These are phyloP conservation scores for Leucoma salicis DNA, from an alignment of 2,888 invertebrate species.

Conservation along the genomic window DNA sequence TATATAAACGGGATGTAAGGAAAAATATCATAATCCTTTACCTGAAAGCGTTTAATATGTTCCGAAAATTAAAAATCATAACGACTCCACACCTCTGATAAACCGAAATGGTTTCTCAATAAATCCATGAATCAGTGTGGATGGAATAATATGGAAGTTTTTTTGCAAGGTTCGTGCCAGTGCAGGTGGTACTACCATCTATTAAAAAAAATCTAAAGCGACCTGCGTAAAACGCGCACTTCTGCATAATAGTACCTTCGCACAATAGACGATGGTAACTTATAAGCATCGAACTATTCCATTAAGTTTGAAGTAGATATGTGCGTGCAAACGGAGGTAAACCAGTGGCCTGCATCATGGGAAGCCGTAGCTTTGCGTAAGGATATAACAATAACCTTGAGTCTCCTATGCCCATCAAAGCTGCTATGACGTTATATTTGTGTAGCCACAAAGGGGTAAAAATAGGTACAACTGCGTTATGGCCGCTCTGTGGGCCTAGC, in stretches of 20 bases:
- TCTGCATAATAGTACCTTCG: slow-evolving; percentile 21
- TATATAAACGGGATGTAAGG: too few relatives aligned
- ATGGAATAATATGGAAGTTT: slow-evolving; percentile 44
- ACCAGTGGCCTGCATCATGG: too few relatives aligned
- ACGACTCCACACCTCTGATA: slow-evolving; percentile 32
- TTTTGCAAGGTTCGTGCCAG: slow-evolving; percentile 68
- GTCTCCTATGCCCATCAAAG: too few relatives aligned
- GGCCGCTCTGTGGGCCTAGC: too few relatives aligned
- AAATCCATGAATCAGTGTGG: slow-evolving; percentile 58
- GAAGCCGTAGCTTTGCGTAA: too few relatives aligned
- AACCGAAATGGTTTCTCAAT: slow-evolving; percentile 42
- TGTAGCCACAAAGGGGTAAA: too few relatives aligned
- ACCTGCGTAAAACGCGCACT: slow-evolving; percentile 52
- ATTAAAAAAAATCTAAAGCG: slow-evolving; percentile 42
- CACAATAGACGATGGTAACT: slow-evolving; percentile 35
- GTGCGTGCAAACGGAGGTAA: too few relatives aligned
- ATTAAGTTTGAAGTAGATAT: slow-evolving; percentile 31
- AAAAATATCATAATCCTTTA: too few relatives aligned
- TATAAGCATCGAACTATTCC: slow-evolving; percentile 32
- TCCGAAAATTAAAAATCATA: neutral
- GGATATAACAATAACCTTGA: too few relatives aligned
- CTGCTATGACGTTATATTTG: too few relatives aligned
- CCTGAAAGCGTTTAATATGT: too few relatives aligned
- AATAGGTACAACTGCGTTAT: too few relatives aligned
- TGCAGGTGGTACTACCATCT: slow-evolving; percentile 61